These are phyloP conservation scores for Petrocephalus sullivani DNA, from an alignment of 2,797 vertebrate genomes.

Conservation along the genomic window DNA sequence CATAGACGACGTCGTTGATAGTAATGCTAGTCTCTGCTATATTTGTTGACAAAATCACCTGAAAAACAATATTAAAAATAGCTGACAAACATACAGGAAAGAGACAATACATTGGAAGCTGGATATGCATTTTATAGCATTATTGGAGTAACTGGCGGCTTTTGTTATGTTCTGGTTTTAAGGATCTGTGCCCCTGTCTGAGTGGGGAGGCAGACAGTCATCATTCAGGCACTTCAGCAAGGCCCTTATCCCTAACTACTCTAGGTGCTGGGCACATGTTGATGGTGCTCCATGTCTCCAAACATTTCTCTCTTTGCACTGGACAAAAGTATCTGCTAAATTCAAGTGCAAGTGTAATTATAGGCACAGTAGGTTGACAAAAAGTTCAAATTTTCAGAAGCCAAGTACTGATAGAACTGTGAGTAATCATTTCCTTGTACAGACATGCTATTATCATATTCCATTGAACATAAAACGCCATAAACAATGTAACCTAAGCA, in stretches of 20 bases:
- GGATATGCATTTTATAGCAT: background rate
- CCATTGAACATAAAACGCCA: background rate
- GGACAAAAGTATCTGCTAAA: background rate
- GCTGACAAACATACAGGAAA: conserved; percentile 4
- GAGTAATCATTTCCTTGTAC: background rate
- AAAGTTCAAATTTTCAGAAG: background rate
- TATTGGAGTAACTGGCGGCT: background rate
- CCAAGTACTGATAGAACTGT: background rate
- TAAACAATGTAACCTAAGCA: background rate
- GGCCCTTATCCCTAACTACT: background rate
- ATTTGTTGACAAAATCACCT: conserved; percentile 95
- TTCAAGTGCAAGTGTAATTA: background rate
- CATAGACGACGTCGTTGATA: conserved; percentile 94
- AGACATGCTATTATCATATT: background rate
- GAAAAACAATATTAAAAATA: conserved; percentile 18
- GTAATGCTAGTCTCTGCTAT: conserved; percentile 95
- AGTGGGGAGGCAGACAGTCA: background rate
- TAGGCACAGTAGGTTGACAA: background rate
- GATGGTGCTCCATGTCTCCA: background rate
- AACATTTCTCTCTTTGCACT: background rate
- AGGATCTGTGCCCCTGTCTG: background rate
- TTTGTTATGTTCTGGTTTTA: background rate
- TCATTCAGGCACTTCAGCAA: background rate
- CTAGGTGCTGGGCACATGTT: background rate
- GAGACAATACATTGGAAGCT: background rate